Conservation (phyloP, 1,140 invertebrate genomes). For the Solenopsis fugax region DNA sequence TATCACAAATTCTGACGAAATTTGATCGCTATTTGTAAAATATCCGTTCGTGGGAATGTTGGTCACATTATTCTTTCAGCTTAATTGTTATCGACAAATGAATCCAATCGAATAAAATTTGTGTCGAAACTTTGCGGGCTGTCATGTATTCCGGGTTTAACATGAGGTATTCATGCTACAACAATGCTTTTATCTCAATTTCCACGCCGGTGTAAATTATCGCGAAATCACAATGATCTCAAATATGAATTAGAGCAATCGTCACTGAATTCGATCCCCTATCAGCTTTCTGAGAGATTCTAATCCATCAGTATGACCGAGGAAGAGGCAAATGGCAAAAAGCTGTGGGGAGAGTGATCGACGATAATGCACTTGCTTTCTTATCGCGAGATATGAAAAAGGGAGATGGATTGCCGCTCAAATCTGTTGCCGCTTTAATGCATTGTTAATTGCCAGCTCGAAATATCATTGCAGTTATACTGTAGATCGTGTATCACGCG, state of each 20-base stretch:
- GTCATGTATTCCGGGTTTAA: not conserved
- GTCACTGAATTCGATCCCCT: conserved; percentile 25
- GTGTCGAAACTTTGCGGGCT: not conserved
- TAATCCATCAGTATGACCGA: conserved; percentile 32
- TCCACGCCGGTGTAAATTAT: conserved; percentile 3
- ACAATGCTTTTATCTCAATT: conserved; percentile 4
- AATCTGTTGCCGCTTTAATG: conserved; percentile 31
- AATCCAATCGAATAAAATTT: conserved; percentile 13
- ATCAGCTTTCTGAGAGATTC: conserved; percentile 37
- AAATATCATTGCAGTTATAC: conserved; percentile 12
- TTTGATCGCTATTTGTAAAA: conserved; percentile 21
- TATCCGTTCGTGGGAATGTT: not conserved
- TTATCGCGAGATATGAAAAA: conserved; percentile 34
- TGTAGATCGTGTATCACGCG: not conserved
- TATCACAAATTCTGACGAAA: too few relatives aligned
- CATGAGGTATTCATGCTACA: not conserved
- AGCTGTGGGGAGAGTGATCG: conserved; percentile 19
- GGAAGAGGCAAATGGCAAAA: conserved; percentile 31
- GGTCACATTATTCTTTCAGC: conserved; percentile 8
- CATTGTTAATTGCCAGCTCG: conserved; percentile 35
- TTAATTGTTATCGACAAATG: conserved; percentile 26
- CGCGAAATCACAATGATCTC: not conserved
- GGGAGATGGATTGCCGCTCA: conserved; percentile 16
- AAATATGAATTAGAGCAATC: conserved; percentile 47
- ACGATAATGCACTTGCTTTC: conserved; percentile 57